Evolutionary conservation across 2,888 invertebrate genomes (phyloP).

Genomic region (Agonum fuliginosum): DNA sequence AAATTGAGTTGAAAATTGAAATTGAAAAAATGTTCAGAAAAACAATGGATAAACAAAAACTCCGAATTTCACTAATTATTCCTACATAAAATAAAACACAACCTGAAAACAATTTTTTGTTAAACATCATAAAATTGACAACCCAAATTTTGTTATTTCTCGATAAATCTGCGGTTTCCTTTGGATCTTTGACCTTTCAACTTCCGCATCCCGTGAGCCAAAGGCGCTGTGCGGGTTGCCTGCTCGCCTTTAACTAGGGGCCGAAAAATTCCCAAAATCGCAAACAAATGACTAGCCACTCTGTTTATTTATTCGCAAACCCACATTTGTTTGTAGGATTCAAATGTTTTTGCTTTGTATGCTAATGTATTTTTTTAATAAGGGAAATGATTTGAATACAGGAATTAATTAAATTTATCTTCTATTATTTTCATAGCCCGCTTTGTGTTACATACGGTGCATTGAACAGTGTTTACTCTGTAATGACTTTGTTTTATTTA

Average conservation of each 20-base stretch:
- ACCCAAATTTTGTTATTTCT: no score
- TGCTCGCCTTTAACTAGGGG: background rate
- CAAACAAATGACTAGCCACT: conserved; percentile 1
- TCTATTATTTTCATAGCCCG: conserved; percentile 11
- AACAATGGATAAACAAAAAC: no score
- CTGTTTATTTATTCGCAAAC: background rate
- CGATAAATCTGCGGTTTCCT: no score
- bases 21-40: background rate
- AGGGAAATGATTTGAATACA: conserved; percentile 43
- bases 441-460: background rate
- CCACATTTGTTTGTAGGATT: background rate
- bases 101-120: no score
- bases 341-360: conserved; percentile 20
- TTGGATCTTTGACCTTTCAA: background rate
- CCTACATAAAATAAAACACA: no score
- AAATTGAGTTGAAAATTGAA: background rate
- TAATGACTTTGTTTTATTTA: conserved; percentile 4
- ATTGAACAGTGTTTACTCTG: background rate
- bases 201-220: conserved; percentile 1
- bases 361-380: conserved; percentile 47
- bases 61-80: no score
- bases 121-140: no score
- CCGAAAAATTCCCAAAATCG: background rate
- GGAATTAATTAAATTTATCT: conserved; percentile 18
- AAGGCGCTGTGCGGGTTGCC: background rate